Base-by-base conservation (phyloP, 2,797 vertebrate species). In the Enteromius paludinosus region DNA sequence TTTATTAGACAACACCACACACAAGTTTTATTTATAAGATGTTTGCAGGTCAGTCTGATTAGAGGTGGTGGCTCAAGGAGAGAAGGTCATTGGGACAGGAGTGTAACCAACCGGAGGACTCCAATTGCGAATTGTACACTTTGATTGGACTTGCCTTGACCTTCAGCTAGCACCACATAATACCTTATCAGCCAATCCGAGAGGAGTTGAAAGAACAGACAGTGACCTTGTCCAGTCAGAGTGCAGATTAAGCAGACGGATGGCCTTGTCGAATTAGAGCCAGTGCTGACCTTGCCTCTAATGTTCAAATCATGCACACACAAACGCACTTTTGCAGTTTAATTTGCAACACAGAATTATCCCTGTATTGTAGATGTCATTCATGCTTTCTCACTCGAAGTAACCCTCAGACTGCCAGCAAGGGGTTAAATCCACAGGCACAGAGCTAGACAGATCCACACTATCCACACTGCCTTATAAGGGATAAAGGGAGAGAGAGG, bases 391-490 rank as follows among this genome's bases (percentile, higher is more conserved):
- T 68, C 54, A 70, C 12, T 75, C n/a, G 1, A 84, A 35, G 83
- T 45, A 82, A 77, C 74, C 74, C 47, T 28, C 74, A 68, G 3
- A 54, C 68, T 76, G 74, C 38, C 69, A 81, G 66, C 84, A 90
- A 91, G 88, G 90, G 87, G 91, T 94, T 93, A 92, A 93, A 62
- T 49, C 7, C 70, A 69, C 85, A 72, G 71, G 89, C 89, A 87
- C 85, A 75, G 81, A 89, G 86, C 86, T 86, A 79, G 87, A 90
- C 86, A 71, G 82, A 85, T 85, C 86, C 86, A 81, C 79, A 81
- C 87, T 93, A 85, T 85, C 87, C 85, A 79, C 78, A 81, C 88
- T 93, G 90, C 93, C 94, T 94, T 95, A 91, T 95, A 95, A 91
- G 93, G 94, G 30, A 69, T 85, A 89, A 87, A 88, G 86, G 28